A percentile compares a stretch with the other conserved stretches of the same genome.
Evolutionary conservation across 2,888 invertebrate species (phyloP).

Genomic region (Sympetrum striolatum): DNA sequence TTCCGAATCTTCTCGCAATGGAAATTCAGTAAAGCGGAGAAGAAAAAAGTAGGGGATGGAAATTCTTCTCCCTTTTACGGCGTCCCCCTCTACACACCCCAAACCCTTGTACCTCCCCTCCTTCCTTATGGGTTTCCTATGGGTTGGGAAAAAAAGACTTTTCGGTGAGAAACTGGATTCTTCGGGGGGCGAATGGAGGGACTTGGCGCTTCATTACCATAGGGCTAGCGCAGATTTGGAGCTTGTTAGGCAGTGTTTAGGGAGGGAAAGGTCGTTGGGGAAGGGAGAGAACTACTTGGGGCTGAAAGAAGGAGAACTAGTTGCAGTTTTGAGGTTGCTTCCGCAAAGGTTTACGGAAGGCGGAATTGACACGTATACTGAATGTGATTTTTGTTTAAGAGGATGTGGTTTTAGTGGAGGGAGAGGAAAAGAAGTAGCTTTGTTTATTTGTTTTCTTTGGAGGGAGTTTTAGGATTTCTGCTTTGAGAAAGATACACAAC

Average conservation of each 20-base stretch:
- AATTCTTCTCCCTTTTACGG: background rate
- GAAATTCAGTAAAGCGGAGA: background rate
- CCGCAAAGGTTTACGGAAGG: background rate
- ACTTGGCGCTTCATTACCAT: constrained; percentile 35
- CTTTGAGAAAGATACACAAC: background rate
- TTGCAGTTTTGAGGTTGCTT: constrained; percentile 24
- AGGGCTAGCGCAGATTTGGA: constrained; percentile 19
- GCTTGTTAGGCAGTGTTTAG: constrained; percentile 21
- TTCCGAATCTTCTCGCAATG: background rate
- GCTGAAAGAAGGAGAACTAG: background rate
- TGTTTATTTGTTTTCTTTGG: background rate
- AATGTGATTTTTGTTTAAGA: background rate
- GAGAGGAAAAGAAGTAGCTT: background rate
- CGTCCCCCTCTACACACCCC: background rate
- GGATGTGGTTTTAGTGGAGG: background rate
- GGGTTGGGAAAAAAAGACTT: background rate
- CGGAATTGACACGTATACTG: background rate
- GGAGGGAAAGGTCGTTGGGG: background rate
- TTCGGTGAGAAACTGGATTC: constrained; percentile 8
- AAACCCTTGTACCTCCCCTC: background rate
- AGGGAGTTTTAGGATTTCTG: background rate
- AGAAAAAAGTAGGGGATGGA: background rate
- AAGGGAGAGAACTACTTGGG: background rate
- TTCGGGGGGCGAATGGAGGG: background rate
- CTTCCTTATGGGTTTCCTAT: background rate